Percentiles rank a stretch among this genome's conserved stretches.
Conservation (phyloP, 2,797 vertebrate genomes). For the Poecilia velifera region DNA sequence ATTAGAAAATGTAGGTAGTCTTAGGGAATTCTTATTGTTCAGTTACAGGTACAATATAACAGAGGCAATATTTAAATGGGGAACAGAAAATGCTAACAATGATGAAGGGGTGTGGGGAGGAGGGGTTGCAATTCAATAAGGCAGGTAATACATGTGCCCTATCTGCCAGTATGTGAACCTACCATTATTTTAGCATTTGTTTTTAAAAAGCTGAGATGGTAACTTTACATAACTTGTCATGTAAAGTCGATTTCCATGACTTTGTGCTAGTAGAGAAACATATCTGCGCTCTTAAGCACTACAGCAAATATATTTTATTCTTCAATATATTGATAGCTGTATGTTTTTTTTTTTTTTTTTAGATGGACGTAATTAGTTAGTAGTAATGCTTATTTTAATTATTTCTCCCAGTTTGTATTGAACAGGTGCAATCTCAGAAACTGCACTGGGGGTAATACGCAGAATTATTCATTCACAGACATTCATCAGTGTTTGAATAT, state of each 20-base stretch:
- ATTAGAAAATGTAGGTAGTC: not conserved
- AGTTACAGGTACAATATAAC: not conserved
- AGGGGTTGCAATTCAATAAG: not conserved
- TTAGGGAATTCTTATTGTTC: not conserved
- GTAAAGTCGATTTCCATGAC: not conserved
- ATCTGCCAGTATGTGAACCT: not conserved
- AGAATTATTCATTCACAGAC: not conserved
- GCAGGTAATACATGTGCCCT: not conserved
- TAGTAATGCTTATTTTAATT: not conserved
- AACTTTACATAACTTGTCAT: not conserved
- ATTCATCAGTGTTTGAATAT: no score
- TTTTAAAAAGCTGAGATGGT: not conserved
- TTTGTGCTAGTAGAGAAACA: not conserved
- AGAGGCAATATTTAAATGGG: not conserved
- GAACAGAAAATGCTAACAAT: not conserved
- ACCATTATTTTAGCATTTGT: not conserved
- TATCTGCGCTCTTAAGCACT: not conserved
- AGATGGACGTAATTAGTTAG: not conserved
- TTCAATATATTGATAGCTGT: not conserved
- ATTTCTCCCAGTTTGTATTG: not conserved
- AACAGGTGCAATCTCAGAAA: not conserved
- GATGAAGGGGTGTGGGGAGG: not conserved
- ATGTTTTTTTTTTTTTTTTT: not conserved
- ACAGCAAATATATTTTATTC: not conserved
- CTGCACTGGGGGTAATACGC: not conserved